Evolutionary conservation across 2,888 invertebrate species (phyloP).

Genomic region (Phasia obesa): DNA sequence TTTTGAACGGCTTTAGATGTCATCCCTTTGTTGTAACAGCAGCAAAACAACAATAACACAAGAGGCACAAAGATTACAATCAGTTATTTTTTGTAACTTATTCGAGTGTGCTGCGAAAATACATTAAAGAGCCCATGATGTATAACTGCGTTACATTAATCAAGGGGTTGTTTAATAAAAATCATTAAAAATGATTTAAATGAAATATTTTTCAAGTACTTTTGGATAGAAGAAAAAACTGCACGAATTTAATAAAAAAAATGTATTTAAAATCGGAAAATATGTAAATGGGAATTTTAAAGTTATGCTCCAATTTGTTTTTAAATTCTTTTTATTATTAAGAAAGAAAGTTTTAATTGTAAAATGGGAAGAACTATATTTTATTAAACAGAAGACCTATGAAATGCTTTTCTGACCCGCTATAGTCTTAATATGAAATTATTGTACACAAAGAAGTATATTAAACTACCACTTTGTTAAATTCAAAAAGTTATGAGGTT

Average conservation of each 20-base stretch:
- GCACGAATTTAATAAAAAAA: background rate
- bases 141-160: slow-evolving; percentile 20
- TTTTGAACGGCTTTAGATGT: slow-evolving; percentile 49
- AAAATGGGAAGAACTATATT: too few relatives aligned
- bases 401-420: too few relatives aligned
- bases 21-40: slow-evolving; percentile 44
- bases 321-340: too few relatives aligned
- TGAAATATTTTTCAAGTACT: background rate
- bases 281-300: background rate
- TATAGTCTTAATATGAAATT: too few relatives aligned
- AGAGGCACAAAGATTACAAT: slow-evolving; percentile 44
- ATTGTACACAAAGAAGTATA: too few relatives aligned
- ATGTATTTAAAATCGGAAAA: background rate
- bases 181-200: slow-evolving; percentile 29
- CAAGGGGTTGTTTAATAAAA: slow-evolving; percentile 54
- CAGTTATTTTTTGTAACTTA: slow-evolving; percentile 26
- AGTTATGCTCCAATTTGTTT: too few relatives aligned
- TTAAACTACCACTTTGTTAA: too few relatives aligned
- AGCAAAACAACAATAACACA: slow-evolving; percentile 32
- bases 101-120: slow-evolving; percentile 38
- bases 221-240: background rate
- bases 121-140: slow-evolving; percentile 29
- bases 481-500: too few relatives aligned
- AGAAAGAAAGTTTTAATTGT: too few relatives aligned
- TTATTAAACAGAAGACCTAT: too few relatives aligned